These are phyloP conservation scores for Trachemys scripta DNA, from an alignment of 2,113 vertebrate species.

Conservation along the genomic window DNA sequence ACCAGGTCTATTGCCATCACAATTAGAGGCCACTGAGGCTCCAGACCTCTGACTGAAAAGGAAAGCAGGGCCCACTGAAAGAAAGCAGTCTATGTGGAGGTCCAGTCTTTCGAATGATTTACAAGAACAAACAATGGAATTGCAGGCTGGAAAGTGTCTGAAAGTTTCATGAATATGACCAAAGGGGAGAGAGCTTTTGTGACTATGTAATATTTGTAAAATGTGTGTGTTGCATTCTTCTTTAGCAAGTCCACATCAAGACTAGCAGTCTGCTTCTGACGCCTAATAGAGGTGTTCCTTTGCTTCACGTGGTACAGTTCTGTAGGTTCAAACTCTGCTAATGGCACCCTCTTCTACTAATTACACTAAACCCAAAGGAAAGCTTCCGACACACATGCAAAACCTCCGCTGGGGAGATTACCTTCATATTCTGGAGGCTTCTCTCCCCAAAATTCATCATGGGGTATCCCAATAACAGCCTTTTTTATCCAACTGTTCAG, in stretches of 20 bases:
- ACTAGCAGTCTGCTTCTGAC: neutral
- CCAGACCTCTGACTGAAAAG: slow-evolving; percentile 32
- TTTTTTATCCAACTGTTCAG: neutral
- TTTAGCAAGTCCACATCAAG: accelerated
- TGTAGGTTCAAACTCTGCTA: neutral
- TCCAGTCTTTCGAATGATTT: slow-evolving; percentile 68
- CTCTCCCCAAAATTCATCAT: neutral
- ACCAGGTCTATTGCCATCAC: slow-evolving; percentile 40
- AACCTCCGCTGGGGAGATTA: neutral
- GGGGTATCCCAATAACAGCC: too few species aligned
- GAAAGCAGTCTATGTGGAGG: slow-evolving; percentile 56
- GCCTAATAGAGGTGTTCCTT: neutral
- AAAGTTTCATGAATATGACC: neutral
- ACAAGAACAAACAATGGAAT: slow-evolving; percentile 31
- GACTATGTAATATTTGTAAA: neutral
- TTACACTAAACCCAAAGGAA: neutral
- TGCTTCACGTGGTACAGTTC: neutral
- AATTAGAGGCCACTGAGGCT: slow-evolving; percentile 51
- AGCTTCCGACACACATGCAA: neutral
- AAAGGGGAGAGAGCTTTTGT: neutral
- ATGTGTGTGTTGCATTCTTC: neutral
- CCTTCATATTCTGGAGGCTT: neutral
- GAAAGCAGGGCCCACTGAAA: neutral
- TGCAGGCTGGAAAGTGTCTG: neutral
- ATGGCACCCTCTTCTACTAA: neutral